Base-by-base conservation (phyloP, 2,888 invertebrate species). In the Andricus curvator region DNA sequence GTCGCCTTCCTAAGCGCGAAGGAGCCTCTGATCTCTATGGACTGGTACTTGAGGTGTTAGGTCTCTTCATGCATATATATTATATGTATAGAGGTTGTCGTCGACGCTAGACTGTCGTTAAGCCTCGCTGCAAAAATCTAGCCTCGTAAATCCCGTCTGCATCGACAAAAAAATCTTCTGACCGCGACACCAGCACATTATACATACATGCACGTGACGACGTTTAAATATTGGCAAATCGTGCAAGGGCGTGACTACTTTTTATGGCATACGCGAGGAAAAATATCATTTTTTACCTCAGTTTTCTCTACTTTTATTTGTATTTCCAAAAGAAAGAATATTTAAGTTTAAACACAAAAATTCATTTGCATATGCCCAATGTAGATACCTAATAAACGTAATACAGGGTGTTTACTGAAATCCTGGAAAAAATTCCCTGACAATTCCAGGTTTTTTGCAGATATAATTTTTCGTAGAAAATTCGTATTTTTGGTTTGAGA, bases 131-230 rank as follows among this genome's bases (percentile, higher is more conserved):
- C 66, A 85, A 86, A 84, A 84, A 83, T 84, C 44, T 79, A 83
- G 81, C 51, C 84, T 83, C 81, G 82, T 84, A 85, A 85, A 85
- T 86, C 83, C 84, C 82, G 68, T 83, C 80, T 82, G 51, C 56
- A 56, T 22, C 33, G 44, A 17, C 37, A 41, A 56, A 76, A 56
- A 37, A 44, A 48, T 15, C 25, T 11, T n/a, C 13, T 25, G 44
- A 68, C 67, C 41, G 15, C 66, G 20, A 33, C 67, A 11, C 37
- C 33, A 37, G n/a, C 37, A 66, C 37, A 67, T 67, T 37, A n/a
- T n/a, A 67, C 67, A 20, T 67, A 56, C 56, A 20, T 56, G n/a
- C 56, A n/a, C 9, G n/a, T n/a, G n/a, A 56, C 8, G 56, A n/a
- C 8, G 56, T 56, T 56, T n/a, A 56, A n/a, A 56, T 56, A 56